Conservation (phyloP, 2,888 invertebrate genomes). For the Tromatobia lineatoria region DNA sequence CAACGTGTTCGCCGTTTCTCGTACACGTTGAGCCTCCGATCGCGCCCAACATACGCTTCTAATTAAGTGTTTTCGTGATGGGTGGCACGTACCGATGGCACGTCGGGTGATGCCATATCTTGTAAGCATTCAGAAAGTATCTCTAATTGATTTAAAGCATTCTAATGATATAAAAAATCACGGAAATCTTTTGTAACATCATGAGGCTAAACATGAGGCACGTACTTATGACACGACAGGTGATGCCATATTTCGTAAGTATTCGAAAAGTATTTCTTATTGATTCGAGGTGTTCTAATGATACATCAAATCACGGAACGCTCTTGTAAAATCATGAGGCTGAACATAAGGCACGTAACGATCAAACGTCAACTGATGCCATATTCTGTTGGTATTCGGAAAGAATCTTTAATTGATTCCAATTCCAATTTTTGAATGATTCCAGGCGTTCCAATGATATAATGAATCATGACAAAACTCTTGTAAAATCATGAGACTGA, state of each 20-base stretch:
- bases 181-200: neutral
- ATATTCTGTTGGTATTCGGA: neutral
- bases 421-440: no score
- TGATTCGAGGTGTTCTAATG: no score
- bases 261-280: no score
- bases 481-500: neutral
- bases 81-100: slow-evolving; percentile 69
- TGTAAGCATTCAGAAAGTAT: slow-evolving; percentile 19
- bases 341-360: slow-evolving; percentile 50
- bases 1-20: slow-evolving; percentile 70
- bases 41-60: slow-evolving; percentile 68
- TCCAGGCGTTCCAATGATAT: neutral
- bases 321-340: no score
- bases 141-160: slow-evolving; percentile 4
- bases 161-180: neutral
- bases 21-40: slow-evolving; percentile 64
- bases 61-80: slow-evolving; percentile 77
- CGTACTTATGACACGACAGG: no score
- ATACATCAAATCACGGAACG: no score
- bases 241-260: no score
- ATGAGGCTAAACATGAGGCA: neutral
- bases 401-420: slow-evolving; percentile 34
- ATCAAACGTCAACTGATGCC: slow-evolving; percentile 29
- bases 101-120: slow-evolving; percentile 16
- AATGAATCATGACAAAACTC: neutral